Evolutionary conservation across 37 sponge, comb jelly and placozoan species (phyloP).

Genomic region (Cladorhizidae sp.): DNA sequence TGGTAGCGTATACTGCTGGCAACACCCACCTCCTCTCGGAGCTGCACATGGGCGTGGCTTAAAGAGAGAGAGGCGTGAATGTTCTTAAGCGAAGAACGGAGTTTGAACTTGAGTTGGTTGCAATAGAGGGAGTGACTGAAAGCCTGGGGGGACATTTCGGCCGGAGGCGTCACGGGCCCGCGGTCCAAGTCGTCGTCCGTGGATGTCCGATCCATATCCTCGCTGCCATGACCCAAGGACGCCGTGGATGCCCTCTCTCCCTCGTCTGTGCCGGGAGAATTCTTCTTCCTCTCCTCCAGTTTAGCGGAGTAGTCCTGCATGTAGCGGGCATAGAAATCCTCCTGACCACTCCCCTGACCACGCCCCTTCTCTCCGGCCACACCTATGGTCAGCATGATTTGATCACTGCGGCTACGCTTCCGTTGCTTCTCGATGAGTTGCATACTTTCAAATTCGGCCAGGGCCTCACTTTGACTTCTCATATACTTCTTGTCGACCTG

Average conservation of each 20-base stretch:
- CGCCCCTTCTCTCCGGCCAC: not conserved
- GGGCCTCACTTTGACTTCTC: not conserved
- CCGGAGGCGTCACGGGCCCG: not conserved
- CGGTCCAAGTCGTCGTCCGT: not conserved
- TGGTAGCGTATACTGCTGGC: not conserved
- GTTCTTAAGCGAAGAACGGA: constrained; percentile 37
- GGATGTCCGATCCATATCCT: not conserved
- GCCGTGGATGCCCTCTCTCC: not conserved
- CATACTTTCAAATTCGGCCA: not conserved
- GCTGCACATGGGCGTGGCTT: constrained; percentile 7
- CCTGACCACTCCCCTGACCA: not conserved
- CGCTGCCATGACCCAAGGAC: not conserved
- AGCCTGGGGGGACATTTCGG: constrained; percentile 8
- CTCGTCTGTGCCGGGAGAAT: not conserved
- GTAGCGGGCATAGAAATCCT: not conserved
- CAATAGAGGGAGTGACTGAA: constrained; percentile 22
- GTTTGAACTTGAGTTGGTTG: constrained; percentile 59
- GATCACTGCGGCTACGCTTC: not conserved
- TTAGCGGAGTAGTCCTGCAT: constrained; percentile 8
- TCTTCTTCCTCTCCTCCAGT: constrained; percentile 11
- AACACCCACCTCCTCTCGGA: not conserved
- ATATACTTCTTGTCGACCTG: not conserved
- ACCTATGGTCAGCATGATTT: not conserved
- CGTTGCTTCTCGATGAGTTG: not conserved
- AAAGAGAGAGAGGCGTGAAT: constrained; percentile 32